Evolutionary conservation across 2,113 vertebrate genomes (phyloP).

Genomic region (Elachura formosa): DNA sequence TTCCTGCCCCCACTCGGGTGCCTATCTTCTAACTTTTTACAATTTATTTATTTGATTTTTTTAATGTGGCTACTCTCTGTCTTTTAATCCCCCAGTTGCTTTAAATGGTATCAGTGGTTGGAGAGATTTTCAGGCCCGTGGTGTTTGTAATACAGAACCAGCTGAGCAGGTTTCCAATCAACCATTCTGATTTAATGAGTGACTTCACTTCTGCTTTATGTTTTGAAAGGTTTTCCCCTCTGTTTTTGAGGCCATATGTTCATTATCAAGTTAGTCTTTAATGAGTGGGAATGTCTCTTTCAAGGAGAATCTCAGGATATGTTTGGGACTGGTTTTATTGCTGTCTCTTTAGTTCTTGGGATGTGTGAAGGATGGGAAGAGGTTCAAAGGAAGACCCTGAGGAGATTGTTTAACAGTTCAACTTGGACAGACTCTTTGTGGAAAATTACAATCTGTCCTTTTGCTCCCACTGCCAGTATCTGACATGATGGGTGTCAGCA

Average conservation of each 20-base stretch:
- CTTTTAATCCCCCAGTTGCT: not conserved
- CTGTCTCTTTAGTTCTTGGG: not conserved
- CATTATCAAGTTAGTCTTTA: not conserved
- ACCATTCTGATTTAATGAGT: not conserved
- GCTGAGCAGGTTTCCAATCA: not conserved
- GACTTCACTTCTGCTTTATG: not conserved
- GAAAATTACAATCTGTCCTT: not conserved
- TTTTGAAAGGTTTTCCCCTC: not conserved
- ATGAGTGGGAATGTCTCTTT: not conserved
- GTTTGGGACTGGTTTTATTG: not conserved
- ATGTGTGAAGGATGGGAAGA: not conserved
- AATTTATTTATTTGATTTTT: not conserved
- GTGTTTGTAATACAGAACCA: not conserved
- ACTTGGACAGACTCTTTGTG: not conserved
- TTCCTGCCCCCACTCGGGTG: not conserved
- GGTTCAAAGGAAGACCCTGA: not conserved
- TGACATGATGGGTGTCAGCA: not conserved
- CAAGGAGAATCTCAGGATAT: not conserved
- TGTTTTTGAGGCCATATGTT: not conserved
- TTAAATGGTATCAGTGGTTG: not conserved
- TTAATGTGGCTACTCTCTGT: not conserved
- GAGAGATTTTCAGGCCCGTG: not conserved
- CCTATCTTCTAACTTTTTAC: not conserved
- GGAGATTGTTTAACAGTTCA: not conserved
- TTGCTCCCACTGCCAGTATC: not conserved